Conservation (phyloP, 2,888 invertebrate species). For the Limnephilus marmoratus region DNA sequence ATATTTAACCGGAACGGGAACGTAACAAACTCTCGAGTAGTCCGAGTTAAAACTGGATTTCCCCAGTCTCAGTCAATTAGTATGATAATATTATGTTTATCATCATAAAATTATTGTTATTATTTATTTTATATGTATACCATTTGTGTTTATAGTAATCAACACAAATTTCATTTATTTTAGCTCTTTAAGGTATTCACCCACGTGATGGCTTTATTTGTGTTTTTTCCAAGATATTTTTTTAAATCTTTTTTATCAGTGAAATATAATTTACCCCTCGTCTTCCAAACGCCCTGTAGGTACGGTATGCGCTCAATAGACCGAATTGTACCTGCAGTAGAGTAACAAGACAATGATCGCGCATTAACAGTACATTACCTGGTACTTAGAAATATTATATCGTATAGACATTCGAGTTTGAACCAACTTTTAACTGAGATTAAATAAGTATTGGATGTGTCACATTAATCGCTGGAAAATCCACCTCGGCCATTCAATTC, state of each 20-base stretch:
- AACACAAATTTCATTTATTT: no score
- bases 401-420: neutral
- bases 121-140: no score
- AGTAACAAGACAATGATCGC: neutral
- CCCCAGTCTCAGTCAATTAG: no score
- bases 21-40: no score
- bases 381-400: neutral
- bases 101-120: no score
- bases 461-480: neutral
- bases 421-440: neutral
- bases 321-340: neutral
- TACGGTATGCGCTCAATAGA: neutral
- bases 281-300: neutral
- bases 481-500: neutral
- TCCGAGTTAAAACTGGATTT: no score
- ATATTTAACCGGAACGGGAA: no score
- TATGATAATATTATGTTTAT: no score
- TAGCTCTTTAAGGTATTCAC: no score
- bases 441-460: neutral
- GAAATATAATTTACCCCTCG: neutral
- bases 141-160: no score
- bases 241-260: neutral
- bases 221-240: no score
- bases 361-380: constrained; percentile 2
- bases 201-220: no score